Percentiles rank a stretch among this genome's conserved stretches.
Conservation (phyloP, 2,888 invertebrate genomes). For the Malthinus flaveolus region DNA sequence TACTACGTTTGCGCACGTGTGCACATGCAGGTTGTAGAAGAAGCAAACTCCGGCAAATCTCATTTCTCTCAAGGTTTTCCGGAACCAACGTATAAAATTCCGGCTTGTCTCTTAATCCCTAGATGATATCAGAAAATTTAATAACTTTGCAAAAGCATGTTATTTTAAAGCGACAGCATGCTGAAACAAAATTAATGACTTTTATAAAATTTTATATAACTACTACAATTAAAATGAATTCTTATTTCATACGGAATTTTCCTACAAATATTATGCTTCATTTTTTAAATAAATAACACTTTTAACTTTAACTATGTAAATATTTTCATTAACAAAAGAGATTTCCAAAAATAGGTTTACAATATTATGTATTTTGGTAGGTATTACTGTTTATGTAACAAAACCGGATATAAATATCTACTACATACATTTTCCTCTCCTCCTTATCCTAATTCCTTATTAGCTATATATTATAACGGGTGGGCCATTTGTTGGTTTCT, state of each 20-base stretch:
- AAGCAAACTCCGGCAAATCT: slow-evolving; percentile 21
- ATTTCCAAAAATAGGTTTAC: too few relatives aligned
- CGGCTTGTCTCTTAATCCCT: slow-evolving; percentile 24
- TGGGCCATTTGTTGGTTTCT: too few relatives aligned
- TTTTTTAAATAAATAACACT: too few relatives aligned
- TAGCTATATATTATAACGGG: too few relatives aligned
- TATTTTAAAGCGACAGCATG: slow-evolving; percentile 25
- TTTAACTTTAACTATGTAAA: too few relatives aligned
- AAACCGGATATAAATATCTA: too few relatives aligned
- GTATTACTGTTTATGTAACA: too few relatives aligned
- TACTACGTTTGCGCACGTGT: slow-evolving; percentile 25
- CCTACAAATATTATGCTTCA: slow-evolving; percentile 23
- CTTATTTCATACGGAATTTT: too few relatives aligned
- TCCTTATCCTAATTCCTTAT: too few relatives aligned
- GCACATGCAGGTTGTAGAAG: slow-evolving; percentile 17
- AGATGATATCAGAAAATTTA: slow-evolving; percentile 25
- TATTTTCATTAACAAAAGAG: too few relatives aligned
- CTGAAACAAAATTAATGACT: slow-evolving; percentile 18
- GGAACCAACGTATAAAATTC: slow-evolving; percentile 22
- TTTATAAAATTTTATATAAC: slow-evolving; percentile 16
- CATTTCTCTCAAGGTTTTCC: slow-evolving; percentile 22
- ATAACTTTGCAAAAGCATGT: slow-evolving; percentile 23
- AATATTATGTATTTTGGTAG: too few relatives aligned
- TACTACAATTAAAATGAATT: slow-evolving; percentile 23
- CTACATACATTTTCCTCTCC: too few relatives aligned